These are phyloP conservation scores for Hydraecia micacea DNA, from an alignment of 2,888 invertebrate species.

Conservation along the genomic window DNA sequence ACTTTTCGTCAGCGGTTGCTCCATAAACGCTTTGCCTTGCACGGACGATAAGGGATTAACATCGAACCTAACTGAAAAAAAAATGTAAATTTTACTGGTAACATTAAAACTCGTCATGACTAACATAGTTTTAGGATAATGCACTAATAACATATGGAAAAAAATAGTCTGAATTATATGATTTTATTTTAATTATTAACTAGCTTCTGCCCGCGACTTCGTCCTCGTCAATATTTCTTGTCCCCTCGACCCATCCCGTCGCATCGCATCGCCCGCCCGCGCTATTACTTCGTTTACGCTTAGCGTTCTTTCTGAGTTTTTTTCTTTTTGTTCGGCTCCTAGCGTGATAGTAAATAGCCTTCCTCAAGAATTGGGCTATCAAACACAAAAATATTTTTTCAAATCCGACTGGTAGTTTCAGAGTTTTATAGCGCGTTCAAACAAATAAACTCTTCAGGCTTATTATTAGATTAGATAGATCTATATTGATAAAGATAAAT, in stretches of 20 bases:
- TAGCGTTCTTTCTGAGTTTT: too few relatives aligned
- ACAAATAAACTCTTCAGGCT: too few relatives aligned
- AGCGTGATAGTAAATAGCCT: too few relatives aligned
- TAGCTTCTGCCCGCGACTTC: too few relatives aligned
- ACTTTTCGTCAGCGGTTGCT: neutral
- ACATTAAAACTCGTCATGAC: neutral
- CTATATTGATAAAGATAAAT: too few relatives aligned
- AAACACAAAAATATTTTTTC: neutral
- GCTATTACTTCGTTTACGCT: too few relatives aligned
- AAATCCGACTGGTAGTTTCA: neutral
- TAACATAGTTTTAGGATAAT: neutral
- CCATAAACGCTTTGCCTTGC: neutral
- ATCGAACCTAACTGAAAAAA: neutral
- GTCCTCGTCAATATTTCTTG: too few relatives aligned
- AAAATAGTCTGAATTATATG: neutral
- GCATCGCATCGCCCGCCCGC: too few relatives aligned
- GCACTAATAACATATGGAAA: neutral
- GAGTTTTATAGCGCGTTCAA: neutral
- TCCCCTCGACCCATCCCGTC: too few relatives aligned
- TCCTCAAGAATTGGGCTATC: too few relatives aligned
- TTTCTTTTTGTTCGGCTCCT: too few relatives aligned
- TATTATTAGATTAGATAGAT: too few relatives aligned
- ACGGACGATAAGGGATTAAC: rapidly evolving
- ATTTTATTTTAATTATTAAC: neutral
- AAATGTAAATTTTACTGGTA: neutral